Evolutionary conservation across 23 tunicate species (phyloP).

Genomic region (Oikopleura vanhoeffeni): DNA sequence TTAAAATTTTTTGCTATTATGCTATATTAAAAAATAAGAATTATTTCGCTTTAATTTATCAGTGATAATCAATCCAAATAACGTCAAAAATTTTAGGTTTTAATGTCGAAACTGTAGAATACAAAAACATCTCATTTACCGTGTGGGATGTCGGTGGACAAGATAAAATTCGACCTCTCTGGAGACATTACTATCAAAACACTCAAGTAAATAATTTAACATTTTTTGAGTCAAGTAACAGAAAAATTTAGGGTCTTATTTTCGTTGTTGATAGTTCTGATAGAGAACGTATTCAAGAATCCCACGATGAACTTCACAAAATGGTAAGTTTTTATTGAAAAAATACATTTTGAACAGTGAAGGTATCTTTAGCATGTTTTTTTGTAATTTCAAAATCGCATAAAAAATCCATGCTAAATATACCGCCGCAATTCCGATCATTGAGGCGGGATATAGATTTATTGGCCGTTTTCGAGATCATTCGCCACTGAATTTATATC

Average conservation of each 20-base stretch:
- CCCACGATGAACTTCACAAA: slow-evolving; percentile 15
- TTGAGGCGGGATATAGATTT: no score
- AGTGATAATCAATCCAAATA: no score
- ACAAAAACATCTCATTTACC: slow-evolving; percentile 89
- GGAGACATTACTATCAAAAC: slow-evolving; percentile 93
- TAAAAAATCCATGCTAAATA: no score
- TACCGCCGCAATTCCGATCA: no score
- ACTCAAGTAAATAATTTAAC: slow-evolving; percentile 28
- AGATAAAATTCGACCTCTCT: slow-evolving; percentile 70
- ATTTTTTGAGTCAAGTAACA: background rate
- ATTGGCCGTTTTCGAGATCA: no score
- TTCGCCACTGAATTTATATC: no score
- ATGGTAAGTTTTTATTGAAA: background rate
- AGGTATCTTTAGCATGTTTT: no score
- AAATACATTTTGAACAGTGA: no score
- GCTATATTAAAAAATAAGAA: no score
- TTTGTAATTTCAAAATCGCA: background rate
- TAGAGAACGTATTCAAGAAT: slow-evolving; percentile 14
- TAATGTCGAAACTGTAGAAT: slow-evolving; percentile 87
- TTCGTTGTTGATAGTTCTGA: slow-evolving; percentile 9
- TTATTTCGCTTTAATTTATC: no score
- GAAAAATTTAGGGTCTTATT: slow-evolving; percentile 10
- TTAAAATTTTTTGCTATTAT: no score
- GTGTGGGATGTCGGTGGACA: slow-evolving; percentile 99
- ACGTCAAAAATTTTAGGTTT: no score